Conservation (phyloP, 2,113 vertebrate genomes). For the Scomber japonicus region DNA sequence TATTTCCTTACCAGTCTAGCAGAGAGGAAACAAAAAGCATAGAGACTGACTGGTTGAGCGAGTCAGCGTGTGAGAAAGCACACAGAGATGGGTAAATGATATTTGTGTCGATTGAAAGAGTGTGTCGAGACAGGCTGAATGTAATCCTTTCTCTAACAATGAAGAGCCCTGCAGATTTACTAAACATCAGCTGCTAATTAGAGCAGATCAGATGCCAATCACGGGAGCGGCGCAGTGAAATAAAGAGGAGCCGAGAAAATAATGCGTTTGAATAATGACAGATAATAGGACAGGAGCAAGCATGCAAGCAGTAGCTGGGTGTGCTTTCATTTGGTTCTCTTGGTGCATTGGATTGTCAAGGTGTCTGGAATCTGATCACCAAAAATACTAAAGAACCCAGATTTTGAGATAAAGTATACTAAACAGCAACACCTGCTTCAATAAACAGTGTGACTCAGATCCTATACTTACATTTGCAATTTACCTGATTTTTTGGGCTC, state of each 20-base stretch:
- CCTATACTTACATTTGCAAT: too few species aligned
- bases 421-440: too few species aligned
- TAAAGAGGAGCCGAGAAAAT: background rate
- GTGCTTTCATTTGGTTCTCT: too few species aligned
- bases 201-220: slow-evolving; percentile 52
- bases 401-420: too few species aligned
- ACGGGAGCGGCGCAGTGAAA: slow-evolving; percentile 12
- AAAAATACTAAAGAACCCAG: too few species aligned
- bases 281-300: slow-evolving; percentile 14
- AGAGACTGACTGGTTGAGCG: background rate
- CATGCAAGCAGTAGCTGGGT: background rate
- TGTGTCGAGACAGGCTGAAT: slow-evolving; percentile 29
- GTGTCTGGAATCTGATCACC: too few species aligned
- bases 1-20: slow-evolving; percentile 1
- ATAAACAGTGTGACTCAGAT: too few species aligned
- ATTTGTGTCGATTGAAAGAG: slow-evolving; percentile 41
- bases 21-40: slow-evolving; percentile 21
- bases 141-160: slow-evolving; percentile 54
- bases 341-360: too few species aligned
- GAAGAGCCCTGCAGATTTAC: slow-evolving; percentile 54
- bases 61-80: slow-evolving; percentile 8
- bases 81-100: slow-evolving; percentile 24
- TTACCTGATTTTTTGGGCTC: too few species aligned
- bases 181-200: slow-evolving; percentile 58
- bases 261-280: slow-evolving; percentile 6